A percentile compares a stretch with the other conserved stretches of the same genome.
Conservation (phyloP, 2,113 vertebrate genomes). For the Eclectus roratus region DNA sequence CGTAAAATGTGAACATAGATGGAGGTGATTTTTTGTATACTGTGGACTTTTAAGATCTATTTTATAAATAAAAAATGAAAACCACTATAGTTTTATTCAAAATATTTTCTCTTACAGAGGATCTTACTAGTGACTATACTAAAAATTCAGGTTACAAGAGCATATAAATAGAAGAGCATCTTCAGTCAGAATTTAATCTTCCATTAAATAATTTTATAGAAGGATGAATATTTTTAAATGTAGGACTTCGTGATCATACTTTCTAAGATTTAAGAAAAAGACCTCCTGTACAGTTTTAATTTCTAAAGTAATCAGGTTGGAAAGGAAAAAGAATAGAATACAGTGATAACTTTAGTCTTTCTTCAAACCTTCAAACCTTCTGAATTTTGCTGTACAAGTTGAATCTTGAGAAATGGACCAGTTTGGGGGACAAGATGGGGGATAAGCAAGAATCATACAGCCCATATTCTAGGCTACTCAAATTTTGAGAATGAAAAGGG, state of each 20-base stretch:
- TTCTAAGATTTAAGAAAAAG: background rate
- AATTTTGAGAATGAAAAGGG: background rate
- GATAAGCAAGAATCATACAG: background rate
- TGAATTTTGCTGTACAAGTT: background rate
- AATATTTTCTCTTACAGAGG: background rate
- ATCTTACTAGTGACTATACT: background rate
- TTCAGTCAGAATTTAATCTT: constrained; percentile 26
- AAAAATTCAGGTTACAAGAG: background rate
- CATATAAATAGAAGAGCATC: background rate
- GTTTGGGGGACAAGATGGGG: background rate
- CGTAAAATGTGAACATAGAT: background rate
- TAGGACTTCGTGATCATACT: background rate
- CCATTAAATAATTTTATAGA: background rate
- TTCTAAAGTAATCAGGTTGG: background rate
- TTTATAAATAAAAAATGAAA: background rate
- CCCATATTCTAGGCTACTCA: background rate
- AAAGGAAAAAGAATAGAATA: background rate
- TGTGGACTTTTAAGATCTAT: background rate
- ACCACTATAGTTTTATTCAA: background rate
- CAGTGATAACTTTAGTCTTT: background rate
- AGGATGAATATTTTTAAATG: constrained; percentile 15
- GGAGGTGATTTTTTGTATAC: background rate
- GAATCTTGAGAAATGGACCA: background rate
- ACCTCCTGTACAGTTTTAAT: background rate
- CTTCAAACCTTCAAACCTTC: background rate